Percentiles rank a stretch among this genome's conserved stretches.
phyloP scores from a whole-genome alignment of 1,140 invertebrate genomes.

The Trachelipus rathkii region DNA sequence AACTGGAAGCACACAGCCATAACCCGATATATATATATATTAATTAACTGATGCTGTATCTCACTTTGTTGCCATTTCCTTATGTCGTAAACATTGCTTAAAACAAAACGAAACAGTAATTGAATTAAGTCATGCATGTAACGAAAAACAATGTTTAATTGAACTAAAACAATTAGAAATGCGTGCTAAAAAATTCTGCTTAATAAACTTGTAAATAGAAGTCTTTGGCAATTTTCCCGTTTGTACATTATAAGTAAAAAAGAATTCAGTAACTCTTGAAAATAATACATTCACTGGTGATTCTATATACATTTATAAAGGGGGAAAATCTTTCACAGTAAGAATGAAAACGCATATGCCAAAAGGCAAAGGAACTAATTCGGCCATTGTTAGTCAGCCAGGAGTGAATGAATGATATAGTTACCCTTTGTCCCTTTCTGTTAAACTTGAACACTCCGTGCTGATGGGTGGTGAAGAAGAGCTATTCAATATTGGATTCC shows the following conservation, averaged over 20 bases:
- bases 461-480: constrained; percentile 6
- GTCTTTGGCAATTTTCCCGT: constrained; percentile 18
- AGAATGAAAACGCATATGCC: background rate
- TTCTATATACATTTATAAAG: background rate
- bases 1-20: background rate
- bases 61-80: constrained; percentile 2
- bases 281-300: no score
- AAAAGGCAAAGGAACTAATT: constrained; percentile 28
- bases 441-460: constrained; percentile 33
- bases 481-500: constrained; percentile 14
- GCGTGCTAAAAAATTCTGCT: background rate
- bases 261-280: background rate
- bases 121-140: background rate
- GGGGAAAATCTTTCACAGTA: background rate
- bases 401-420: constrained; percentile 43
- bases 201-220: background rate
- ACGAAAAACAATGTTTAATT: background rate
- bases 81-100: background rate
- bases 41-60: background rate
- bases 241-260: constrained; percentile 1
- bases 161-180: background rate
- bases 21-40: background rate
- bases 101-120: background rate
- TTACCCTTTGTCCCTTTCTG: constrained; percentile 29
- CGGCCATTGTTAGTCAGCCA: constrained; percentile 37